A percentile compares a stretch with the other conserved stretches of the same genome.
Evolutionary conservation across 2,797 vertebrate genomes (phyloP).

Genomic region (Aselliscus stoliczkanus): DNA sequence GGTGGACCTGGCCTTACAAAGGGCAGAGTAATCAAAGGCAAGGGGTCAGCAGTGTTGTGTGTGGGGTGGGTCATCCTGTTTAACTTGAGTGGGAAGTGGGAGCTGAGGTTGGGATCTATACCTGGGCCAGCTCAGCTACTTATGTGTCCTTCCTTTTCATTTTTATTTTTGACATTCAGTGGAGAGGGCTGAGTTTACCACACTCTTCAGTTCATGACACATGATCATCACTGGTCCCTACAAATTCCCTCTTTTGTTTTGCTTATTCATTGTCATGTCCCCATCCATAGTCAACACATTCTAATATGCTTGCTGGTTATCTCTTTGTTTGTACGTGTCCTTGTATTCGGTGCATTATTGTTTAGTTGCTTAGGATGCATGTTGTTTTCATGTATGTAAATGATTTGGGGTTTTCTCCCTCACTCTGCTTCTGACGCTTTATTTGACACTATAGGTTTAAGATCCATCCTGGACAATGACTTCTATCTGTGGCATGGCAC

Average conservation of each 20-base stretch:
- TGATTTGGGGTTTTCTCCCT: neutral
- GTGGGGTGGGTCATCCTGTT: too few relatives aligned
- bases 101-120: neutral
- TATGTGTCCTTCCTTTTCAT: neutral
- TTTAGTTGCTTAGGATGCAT: neutral
- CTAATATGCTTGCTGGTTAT: neutral
- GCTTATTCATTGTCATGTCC: neutral
- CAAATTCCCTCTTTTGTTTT: neutral
- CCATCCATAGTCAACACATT: neutral
- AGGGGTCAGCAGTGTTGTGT: neutral
- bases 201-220: neutral
- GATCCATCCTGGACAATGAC: neutral
- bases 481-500: neutral
- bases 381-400: neutral
- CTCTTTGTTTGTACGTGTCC: neutral
- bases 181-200: neutral
- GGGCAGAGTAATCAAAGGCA: fast-evolving
- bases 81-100: neutral
- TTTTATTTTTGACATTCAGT: neutral
- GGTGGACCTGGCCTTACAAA: neutral
- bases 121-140: neutral
- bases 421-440: neutral
- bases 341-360: neutral
- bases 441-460: neutral
- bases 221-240: neutral